Percentiles rank a stretch among this genome's conserved stretches.
Conservation (phyloP, 1,140 invertebrate species). For the Achatina immaculata region DNA sequence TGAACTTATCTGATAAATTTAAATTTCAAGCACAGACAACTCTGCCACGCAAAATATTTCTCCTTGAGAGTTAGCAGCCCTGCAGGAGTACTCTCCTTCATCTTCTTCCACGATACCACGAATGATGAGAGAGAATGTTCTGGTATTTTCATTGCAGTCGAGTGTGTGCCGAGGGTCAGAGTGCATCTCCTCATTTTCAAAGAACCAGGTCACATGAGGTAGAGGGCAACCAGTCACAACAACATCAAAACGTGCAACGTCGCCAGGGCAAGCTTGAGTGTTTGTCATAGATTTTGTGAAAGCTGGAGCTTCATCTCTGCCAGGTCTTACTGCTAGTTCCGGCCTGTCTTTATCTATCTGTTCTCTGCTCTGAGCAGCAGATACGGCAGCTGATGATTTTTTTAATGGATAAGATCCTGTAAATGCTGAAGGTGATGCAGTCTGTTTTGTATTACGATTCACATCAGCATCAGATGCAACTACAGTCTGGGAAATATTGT, state of each 20-base stretch:
- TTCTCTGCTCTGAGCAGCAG: background rate
- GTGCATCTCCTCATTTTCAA: slow-evolving; percentile 61
- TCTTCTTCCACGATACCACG: slow-evolving; percentile 84
- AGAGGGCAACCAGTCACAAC: slow-evolving; percentile 64
- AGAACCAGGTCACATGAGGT: slow-evolving; percentile 68
- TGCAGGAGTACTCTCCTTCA: slow-evolving; percentile 89
- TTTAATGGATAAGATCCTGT: background rate
- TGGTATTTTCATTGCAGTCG: slow-evolving; percentile 41
- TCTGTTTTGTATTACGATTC: background rate
- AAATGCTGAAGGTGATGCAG: background rate
- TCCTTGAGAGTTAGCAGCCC: slow-evolving; percentile 87
- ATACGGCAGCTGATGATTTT: background rate
- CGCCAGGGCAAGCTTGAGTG: slow-evolving; percentile 54
- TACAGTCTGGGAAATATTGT: background rate
- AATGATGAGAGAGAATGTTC: slow-evolving; percentile 72
- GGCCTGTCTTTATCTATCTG: background rate
- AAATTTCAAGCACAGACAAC: slow-evolving; percentile 62
- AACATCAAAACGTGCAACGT: slow-evolving; percentile 61
- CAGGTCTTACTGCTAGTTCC: background rate
- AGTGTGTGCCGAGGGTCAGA: slow-evolving; percentile 50
- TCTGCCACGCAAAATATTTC: slow-evolving; percentile 78
- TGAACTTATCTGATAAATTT: slow-evolving; percentile 36
- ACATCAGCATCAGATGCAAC: background rate
- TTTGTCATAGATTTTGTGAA: slow-evolving; percentile 62
- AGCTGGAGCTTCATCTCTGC: slow-evolving; percentile 26